Evolutionary conservation across 1,140 invertebrate species (phyloP).

Genomic region (Neodiprion lecontei): DNA sequence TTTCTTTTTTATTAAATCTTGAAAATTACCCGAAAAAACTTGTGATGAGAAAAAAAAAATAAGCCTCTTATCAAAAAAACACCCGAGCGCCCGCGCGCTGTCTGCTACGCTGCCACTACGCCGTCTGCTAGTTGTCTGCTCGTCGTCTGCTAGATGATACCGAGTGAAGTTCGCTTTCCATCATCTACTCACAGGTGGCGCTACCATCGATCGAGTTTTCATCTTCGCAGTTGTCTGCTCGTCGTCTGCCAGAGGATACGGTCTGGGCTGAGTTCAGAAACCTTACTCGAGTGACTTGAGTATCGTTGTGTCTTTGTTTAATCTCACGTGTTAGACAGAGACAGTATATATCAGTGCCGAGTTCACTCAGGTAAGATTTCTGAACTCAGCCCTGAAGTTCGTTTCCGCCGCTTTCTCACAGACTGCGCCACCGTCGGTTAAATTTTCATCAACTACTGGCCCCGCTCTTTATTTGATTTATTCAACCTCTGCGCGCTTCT

Average conservation of each 20-base stretch:
- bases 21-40: no score
- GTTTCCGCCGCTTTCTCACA: not conserved
- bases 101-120: conserved; percentile 10
- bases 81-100: conserved; percentile 26
- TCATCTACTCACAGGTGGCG: not conserved
- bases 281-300: no score
- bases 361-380: not conserved
- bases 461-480: not conserved
- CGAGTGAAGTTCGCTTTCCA: not conserved
- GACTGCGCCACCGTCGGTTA: not conserved
- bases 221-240: conserved; percentile 22
- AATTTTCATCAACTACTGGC: not conserved
- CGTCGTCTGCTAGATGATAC: not conserved
- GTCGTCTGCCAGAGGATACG: not conserved
- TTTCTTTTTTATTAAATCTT: not conserved
- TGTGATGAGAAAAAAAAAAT: not conserved
- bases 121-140: conserved; percentile 29
- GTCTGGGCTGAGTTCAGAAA: not conserved
- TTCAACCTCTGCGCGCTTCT: no score
- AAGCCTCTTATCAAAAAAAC: conserved; percentile 14
- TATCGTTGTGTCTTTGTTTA: no score
- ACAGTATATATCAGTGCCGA: not conserved
- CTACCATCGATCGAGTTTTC: not conserved
- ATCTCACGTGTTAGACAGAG: no score
- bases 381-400: not conserved